Conservation (phyloP, 2,113 vertebrate genomes). For the Triplophysa siluroides region DNA sequence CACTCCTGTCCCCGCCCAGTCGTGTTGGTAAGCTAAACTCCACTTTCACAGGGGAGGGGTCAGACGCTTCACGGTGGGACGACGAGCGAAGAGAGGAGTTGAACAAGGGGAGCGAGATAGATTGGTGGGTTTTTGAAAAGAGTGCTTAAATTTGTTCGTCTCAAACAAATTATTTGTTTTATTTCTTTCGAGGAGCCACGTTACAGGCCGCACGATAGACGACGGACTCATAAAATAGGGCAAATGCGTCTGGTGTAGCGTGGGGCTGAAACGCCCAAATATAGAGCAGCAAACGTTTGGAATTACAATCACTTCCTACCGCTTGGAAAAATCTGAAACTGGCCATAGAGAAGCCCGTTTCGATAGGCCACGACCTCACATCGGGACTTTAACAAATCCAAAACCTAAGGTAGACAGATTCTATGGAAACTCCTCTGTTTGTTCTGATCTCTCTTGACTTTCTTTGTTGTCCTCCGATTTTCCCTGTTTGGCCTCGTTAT, state of each 20-base stretch:
- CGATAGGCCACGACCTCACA: constrained; percentile 52
- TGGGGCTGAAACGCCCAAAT: constrained; percentile 55
- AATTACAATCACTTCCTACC: constrained; percentile 58
- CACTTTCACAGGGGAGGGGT: constrained; percentile 41
- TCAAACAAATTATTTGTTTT: constrained; percentile 27
- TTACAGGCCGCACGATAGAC: neutral
- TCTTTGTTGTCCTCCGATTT: constrained; percentile 19
- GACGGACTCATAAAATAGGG: neutral
- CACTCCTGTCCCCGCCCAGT: constrained; percentile 17
- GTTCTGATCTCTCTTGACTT: neutral
- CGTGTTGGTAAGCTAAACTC: constrained; percentile 11
- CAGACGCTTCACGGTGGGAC: constrained; percentile 44
- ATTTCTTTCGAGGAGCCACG: neutral
- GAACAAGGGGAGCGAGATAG: constrained; percentile 54
- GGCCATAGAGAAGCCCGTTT: constrained; percentile 51
- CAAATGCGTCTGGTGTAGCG: constrained; percentile 70
- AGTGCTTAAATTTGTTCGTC: constrained; percentile 35
- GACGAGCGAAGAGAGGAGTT: constrained; percentile 55
- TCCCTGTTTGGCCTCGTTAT: constrained; percentile 23
- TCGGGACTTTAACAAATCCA: constrained; percentile 51
- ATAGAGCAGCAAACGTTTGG: constrained; percentile 55
- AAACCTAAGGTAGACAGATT: constrained; percentile 54
- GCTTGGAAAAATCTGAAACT: constrained; percentile 49
- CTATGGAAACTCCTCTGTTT: constrained; percentile 31
- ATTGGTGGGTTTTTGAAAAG: constrained; percentile 56